phyloP scores from a whole-genome alignment of 2,888 invertebrate species.

The Phortica okadai region DNA sequence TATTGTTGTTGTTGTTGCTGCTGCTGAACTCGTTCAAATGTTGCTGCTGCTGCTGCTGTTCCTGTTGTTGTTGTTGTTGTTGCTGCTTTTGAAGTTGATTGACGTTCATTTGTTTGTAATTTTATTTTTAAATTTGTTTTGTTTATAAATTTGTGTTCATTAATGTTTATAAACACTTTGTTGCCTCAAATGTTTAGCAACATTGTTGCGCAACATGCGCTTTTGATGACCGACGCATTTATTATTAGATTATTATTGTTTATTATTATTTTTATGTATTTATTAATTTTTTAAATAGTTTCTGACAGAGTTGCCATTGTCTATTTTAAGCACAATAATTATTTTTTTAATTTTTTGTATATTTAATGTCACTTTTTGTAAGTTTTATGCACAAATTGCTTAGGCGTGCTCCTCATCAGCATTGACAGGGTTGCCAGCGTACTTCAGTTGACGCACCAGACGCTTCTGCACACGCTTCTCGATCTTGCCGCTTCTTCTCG shows the following conservation, averaged over 20 bases:
- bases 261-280: neutral
- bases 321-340: neutral
- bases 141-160: conserved; percentile 22
- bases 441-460: neutral
- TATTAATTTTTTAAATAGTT: neutral
- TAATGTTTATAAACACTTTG: neutral
- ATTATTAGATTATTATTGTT: neutral
- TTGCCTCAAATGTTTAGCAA: conserved; percentile 8
- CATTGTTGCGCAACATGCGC: conserved; percentile 4
- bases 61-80: conserved; percentile 43
- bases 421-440: neutral
- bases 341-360: neutral
- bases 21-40: neutral
- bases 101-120: conserved; percentile 18
- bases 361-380: neutral
- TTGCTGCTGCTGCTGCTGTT: conserved; percentile 32
- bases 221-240: neutral
- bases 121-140: neutral
- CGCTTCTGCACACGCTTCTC: neutral
- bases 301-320: too few species aligned
- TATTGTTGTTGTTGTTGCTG: conserved; percentile 37
- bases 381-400: neutral
- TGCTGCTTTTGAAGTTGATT: conserved; percentile 45
- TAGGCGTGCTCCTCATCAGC: neutral
- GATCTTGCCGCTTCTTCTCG: neutral